Evolutionary conservation across 2,888 invertebrate genomes (phyloP).

Genomic region (Drosophila vallismaia): DNA sequence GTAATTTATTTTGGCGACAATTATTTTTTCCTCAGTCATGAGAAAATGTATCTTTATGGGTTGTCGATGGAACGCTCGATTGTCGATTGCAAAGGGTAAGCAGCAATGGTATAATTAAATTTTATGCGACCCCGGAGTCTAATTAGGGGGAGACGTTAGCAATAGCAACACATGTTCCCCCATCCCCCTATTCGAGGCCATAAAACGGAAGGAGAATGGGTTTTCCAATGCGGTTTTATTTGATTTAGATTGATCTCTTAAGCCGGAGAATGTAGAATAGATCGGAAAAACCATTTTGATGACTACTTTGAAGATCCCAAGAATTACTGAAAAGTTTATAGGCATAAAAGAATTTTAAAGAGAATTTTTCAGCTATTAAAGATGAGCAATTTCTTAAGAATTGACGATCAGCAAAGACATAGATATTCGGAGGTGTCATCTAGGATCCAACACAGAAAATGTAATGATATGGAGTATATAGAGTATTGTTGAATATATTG

Average conservation of each 20-base stretch:
- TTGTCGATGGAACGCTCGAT: conserved; percentile 53
- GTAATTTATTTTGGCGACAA: conserved; percentile 63
- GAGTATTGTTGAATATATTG: too few species aligned
- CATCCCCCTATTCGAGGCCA: conserved; percentile 37
- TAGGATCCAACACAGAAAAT: too few species aligned
- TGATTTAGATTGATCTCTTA: conserved; percentile 76
- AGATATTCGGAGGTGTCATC: too few species aligned
- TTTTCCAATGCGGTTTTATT: conserved; percentile 57
- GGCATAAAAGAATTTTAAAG: conserved; percentile 8
- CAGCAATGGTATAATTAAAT: conserved; percentile 59
- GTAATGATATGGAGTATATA: too few species aligned
- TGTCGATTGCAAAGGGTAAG: conserved; percentile 29
- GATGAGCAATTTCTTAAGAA: not conserved
- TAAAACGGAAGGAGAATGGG: conserved; percentile 52
- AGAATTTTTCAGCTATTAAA: not conserved
- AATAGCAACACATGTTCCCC: conserved; percentile 59
- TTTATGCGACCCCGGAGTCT: conserved; percentile 70
- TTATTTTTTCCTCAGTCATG: conserved; percentile 61
- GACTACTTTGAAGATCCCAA: conserved; percentile 14
- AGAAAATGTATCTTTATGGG: conserved; percentile 49
- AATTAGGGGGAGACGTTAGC: conserved; percentile 53
- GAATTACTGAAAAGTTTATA: conserved; percentile 27
- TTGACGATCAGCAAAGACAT: too few species aligned
- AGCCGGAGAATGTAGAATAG: conserved; percentile 55
- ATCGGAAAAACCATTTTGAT: conserved; percentile 11